Conservation (phyloP, 2,113 vertebrate genomes). For the Misgurnus anguillicaudatus region DNA sequence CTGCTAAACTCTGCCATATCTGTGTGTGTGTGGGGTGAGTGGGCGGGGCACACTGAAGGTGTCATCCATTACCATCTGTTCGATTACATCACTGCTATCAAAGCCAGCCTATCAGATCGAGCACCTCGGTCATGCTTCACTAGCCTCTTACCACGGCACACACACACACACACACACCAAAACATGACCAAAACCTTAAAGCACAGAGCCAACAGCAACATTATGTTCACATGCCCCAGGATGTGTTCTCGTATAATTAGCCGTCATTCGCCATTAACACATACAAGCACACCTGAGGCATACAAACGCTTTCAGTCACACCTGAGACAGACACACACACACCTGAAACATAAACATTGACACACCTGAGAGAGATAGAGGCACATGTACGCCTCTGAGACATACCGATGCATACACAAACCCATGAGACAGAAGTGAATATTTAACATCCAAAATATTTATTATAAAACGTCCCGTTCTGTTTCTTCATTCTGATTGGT, state of each 20-base stretch:
- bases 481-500: no score
- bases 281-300: background rate
- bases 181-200: conserved; percentile 33
- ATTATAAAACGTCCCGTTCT: no score
- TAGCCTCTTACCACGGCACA: conserved; percentile 11
- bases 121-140: conserved; percentile 29
- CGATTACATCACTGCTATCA: conserved; percentile 60
- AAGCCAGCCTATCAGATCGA: conserved; percentile 51
- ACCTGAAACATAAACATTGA: background rate
- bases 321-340: conserved; percentile 14
- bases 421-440: background rate
- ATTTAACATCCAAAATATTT: no score
- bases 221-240: conserved; percentile 20
- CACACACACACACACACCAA: conserved; percentile 3
- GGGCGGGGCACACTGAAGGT: conserved; percentile 53
- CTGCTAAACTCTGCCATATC: conserved; percentile 25
- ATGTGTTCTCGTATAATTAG: conserved; percentile 24
- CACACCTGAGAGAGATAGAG: background rate
- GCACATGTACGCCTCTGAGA: background rate
- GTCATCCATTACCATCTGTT: conserved; percentile 69
- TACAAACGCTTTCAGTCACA: background rate
- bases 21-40: conserved; percentile 49
- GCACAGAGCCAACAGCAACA: conserved; percentile 10
- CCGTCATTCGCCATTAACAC: conserved; percentile 28
- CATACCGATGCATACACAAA: background rate